These are phyloP conservation scores for Alauda arvensis DNA, from an alignment of 2,797 vertebrate species.

Conservation along the genomic window DNA sequence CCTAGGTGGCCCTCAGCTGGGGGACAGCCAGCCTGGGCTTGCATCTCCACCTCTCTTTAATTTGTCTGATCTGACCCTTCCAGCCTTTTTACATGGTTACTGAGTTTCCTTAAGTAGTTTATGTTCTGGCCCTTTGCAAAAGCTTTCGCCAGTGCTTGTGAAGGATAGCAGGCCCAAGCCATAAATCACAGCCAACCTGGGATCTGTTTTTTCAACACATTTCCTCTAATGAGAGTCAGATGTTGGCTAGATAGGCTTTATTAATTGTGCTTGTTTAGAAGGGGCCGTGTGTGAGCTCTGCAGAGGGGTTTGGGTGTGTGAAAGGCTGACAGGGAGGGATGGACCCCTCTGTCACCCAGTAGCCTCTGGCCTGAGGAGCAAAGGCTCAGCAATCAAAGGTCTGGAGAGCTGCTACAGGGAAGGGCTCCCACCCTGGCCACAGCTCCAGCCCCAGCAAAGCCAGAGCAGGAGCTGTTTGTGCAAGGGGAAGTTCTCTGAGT, in stretches of 20 bases:
- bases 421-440: background rate
- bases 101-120: constrained; percentile 57
- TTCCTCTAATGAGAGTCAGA: constrained; percentile 55
- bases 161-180: constrained; percentile 49
- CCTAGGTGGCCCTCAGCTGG: constrained; percentile 34
- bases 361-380: background rate
- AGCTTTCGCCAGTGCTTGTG: constrained; percentile 47
- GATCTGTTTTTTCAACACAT: constrained; percentile 59
- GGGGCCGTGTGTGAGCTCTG: background rate
- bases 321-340: background rate
- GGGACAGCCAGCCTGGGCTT: background rate
- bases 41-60: constrained; percentile 22
- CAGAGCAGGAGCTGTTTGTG: background rate
- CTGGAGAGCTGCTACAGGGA: background rate
- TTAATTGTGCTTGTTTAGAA: constrained; percentile 59
- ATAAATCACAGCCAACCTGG: constrained; percentile 62
- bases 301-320: background rate
- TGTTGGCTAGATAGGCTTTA: constrained; percentile 53
- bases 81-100: constrained; percentile 47
- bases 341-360: background rate
- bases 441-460: background rate
- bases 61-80: constrained; percentile 50
- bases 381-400: background rate
- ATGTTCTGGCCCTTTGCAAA: constrained; percentile 58
- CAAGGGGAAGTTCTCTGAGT: background rate